Conservation (phyloP, 1,140 invertebrate genomes). For the Polyergus mexicanus region DNA sequence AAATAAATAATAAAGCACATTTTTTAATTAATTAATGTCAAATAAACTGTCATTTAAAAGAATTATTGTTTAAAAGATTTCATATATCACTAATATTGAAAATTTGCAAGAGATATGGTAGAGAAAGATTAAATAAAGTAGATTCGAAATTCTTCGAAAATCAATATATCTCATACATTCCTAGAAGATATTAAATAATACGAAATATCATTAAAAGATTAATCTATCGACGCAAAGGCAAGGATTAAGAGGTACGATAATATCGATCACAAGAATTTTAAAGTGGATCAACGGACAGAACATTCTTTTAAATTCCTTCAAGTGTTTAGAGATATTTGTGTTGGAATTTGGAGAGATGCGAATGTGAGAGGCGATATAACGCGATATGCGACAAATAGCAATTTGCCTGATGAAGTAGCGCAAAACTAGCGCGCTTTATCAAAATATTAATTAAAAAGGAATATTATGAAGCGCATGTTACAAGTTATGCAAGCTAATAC, state of each 20-base stretch:
- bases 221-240: neutral
- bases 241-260: neutral
- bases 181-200: neutral
- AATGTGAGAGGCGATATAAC: neutral
- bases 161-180: neutral
- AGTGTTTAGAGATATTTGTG: slow-evolving; percentile 27
- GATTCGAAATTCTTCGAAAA: neutral
- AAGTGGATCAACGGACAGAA: neutral
- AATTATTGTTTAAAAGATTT: neutral
- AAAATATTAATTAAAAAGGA: slow-evolving; percentile 44
- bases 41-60: neutral
- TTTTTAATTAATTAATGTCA: neutral
- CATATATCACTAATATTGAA: neutral
- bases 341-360: slow-evolving; percentile 12
- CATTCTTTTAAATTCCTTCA: slow-evolving; percentile 22
- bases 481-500: neutral
- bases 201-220: neutral
- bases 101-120: neutral
- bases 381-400: slow-evolving; percentile 6
- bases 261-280: neutral
- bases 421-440: neutral
- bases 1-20: neutral
- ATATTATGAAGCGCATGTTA: neutral
- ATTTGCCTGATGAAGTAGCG: slow-evolving; percentile 18
- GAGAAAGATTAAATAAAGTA: neutral